Base-by-base conservation (phyloP, 2,888 invertebrate species). In the Hyles lineata region DNA sequence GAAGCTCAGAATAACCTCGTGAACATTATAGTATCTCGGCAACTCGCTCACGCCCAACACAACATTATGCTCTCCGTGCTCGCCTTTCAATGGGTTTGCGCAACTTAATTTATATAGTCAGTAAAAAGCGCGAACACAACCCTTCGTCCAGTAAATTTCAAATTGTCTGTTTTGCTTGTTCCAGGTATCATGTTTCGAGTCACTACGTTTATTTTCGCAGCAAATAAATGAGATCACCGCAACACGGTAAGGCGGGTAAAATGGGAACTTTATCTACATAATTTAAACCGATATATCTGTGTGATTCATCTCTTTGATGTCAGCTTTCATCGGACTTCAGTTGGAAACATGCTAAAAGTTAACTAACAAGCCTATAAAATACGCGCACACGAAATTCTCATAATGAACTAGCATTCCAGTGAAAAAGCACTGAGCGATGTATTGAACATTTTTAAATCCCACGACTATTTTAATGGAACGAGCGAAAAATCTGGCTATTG, bases 21-120 rank as follows among this genome's bases (percentile, higher is more conserved):
- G 85, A 83, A 82, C 83, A 80, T 83, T 87, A 87, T 80, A 80
- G 76, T 81, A 78, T 82, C 80, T 83, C 85, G 78, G 82, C 80
- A 79, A 84, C 87, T 85, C 87, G 86, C 88, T 89, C 83, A 83
- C 84, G 85, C 87, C 87, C 80, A 78, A 85, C 87, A 88, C 84
- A 83, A 85, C 87, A 89, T 91, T 90, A 89, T 80, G 81, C 81
- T 80, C 81, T 79, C 78, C 84, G 84, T 86, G 86, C 80, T 72
- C 77, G 79, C 77, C 76, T 82, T 83, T 83, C 85, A 83, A 77
- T 82, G 82, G 52, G 55, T 83, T 80, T 84, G 84, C 83, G 82
- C 85, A 83, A 88, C 83, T 83, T 85, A 83, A 89, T 88, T 88
- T 88, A 87, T 89, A 90, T 86, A 84, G 85, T 83, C 81, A 61